Evolutionary conservation across 2,113 vertebrate species (phyloP), one percentile per base, ranked within the genome.

Genomic region (Athene cunicularia): DNA sequence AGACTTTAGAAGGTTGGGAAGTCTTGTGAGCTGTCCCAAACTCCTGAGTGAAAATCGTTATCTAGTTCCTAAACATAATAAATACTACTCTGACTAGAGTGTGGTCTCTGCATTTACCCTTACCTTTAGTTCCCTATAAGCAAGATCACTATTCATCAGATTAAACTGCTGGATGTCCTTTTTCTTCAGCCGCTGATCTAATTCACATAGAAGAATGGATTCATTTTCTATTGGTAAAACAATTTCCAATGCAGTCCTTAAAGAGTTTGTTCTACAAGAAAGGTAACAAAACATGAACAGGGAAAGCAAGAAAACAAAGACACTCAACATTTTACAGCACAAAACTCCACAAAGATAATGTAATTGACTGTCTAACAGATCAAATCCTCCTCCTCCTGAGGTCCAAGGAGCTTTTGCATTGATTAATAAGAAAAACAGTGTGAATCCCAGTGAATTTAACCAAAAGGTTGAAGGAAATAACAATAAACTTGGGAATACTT

Each of bases 201-300:
- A 97, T 64, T 98, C 97, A 15, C 97, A 97, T 45, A 99, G 98
- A 72, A 97, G 91, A 64, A 97, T 80, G 27, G 98, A 98, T 87
- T 99, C 97, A 52, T 98, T 97, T 97, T 99, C 98, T 33, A 98
- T 97, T 19, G 99, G 99, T 62, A 97, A 96, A 16, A 99, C 98
- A 67, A 99, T 97, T 66, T 98, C 97, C 85, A 99, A 97, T 14
- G 98, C 99, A 8, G 95, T 94, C 49, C 97, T 98, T 67, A 99
- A 96, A 30, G 99, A 99, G 63, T 97, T 96, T 86, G 98, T 90
- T 95, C 99, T 99, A 87, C 41, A 90, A 83, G 66, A 68, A 82
- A 97, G 73, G 56, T 39, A 96, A 94, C 62, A 43, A 93, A 96
- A 95, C 21, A 33, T 35, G 17, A 93, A 66, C 66, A 27, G 16